Evolutionary conservation across 92 coral and sea anemone genomes (phyloP), one percentile per base, ranked within the genome.

Genomic region (Heliopora coerulea): DNA sequence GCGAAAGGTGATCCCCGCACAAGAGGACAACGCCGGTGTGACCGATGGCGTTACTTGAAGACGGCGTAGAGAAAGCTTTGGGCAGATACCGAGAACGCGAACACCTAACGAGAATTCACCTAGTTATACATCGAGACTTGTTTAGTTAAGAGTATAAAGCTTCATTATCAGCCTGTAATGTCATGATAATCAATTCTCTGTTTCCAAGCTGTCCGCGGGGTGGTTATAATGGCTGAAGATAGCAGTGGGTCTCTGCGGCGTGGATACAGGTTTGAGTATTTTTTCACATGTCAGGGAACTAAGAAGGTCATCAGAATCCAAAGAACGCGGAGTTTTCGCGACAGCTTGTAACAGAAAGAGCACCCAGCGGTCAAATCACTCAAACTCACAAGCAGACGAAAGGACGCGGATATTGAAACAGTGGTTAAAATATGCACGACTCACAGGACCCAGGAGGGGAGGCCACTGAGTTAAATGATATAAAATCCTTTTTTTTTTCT

Each of bases 171-270:
- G 54, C 27, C 54, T 44, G 34, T 46, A 33, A 37, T 67, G 74
- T 67, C 74, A 67, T 67, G 74, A 29, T 67, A 67, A 67, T 67
- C 70, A 63, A 11, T 14, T 59, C 21, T 63, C 70, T 37, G 50
- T 32, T 62, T 54, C 31, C 39, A 30, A 58, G 34, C 33, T 13
- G 59, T 67, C 74, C 18, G 58, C 58, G 74, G 74, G 74, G 74
- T 49, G 41, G 74, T 67, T 2, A 48, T 44, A 67, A 67, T 67
- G 74, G 74, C 33, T 19, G 74, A 37, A 32, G 74, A 40, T 46
- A 29, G 26, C 19, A 30, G 41, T 15, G 1, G 8, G 33, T 8
- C 15, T 44, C 32, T 0, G 23, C 39, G 20, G 48, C 74, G 48
- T 67, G 74, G 74, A 13, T 0, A 8, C 41, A 33, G 23, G 23